A percentile compares a stretch with the other conserved stretches of the same genome.
phyloP scores from a whole-genome alignment of 2,888 invertebrate species.

The Chydorus sphaericus region DNA sequence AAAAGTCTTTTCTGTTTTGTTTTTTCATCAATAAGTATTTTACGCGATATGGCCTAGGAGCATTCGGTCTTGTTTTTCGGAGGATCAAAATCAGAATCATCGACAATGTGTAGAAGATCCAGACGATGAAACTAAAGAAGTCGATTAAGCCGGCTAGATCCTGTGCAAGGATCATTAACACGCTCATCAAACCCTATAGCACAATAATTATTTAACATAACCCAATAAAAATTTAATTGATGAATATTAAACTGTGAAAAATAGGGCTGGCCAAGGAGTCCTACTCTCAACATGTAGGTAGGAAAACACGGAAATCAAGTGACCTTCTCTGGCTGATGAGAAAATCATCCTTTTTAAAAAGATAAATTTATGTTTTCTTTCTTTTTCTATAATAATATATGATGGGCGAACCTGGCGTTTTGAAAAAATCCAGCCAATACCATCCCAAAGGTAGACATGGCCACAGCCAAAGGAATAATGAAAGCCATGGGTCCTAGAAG shows the following conservation, averaged over 20 bases:
- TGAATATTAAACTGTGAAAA: conserved; percentile 79
- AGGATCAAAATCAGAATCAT: conserved; percentile 86
- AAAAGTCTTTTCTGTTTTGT: conserved; percentile 1
- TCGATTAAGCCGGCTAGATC: conserved; percentile 89
- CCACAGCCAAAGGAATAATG: conserved; percentile 58
- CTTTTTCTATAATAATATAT: no score
- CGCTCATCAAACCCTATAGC: conserved; percentile 38
- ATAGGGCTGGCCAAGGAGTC: conserved; percentile 86
- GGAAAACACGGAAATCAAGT: conserved; percentile 74
- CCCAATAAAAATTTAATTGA: no score
- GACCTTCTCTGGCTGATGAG: conserved; percentile 85
- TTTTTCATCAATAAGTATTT: neutral
- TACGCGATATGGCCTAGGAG: conserved; percentile 84
- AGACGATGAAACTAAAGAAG: conserved; percentile 95
- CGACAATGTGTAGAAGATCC: conserved; percentile 93
- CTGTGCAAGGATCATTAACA: conserved; percentile 79
- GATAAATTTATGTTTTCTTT: no score
- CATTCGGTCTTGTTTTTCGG: conserved; percentile 77
- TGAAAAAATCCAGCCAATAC: conserved; percentile 33
- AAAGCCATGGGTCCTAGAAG: conserved; percentile 49
- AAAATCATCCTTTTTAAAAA: conserved; percentile 53
- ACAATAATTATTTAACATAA: neutral
- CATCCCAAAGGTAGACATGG: conserved; percentile 61
- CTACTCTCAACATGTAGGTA: conserved; percentile 80
- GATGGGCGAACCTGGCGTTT: neutral